Evolutionary conservation across 2,888 invertebrate genomes (phyloP).

Genomic region (Stramonita haemastoma): DNA sequence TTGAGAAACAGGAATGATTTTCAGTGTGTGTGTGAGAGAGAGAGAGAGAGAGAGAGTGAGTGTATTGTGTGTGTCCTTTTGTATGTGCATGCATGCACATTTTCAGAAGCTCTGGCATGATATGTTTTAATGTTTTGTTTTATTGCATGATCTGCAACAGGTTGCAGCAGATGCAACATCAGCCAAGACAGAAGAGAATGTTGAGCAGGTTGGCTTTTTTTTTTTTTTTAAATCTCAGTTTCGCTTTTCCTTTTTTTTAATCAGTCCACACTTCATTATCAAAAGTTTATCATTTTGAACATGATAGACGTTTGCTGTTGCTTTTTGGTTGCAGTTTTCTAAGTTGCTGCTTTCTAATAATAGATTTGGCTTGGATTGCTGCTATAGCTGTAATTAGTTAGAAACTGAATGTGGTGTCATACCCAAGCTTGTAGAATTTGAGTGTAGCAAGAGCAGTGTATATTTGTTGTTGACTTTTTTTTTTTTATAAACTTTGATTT

Average conservation of each 20-base stretch:
- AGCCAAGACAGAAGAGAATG: constrained; percentile 50
- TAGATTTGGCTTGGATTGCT: constrained; percentile 15
- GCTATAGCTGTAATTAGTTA: neutral
- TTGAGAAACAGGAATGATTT: too few relatives aligned
- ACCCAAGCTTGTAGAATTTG: too few relatives aligned
- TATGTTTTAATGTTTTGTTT: neutral
- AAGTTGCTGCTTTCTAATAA: constrained; percentile 7
- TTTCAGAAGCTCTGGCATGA: neutral
- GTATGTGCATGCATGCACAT: neutral
- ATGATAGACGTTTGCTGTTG: neutral
- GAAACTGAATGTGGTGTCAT: neutral
- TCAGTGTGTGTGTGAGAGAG: neutral
- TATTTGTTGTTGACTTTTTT: too few relatives aligned
- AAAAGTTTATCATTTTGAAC: neutral
- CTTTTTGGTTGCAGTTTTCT: constrained; percentile 6
- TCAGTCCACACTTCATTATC: neutral
- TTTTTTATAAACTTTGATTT: too few relatives aligned
- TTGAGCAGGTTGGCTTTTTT: constrained; percentile 48
- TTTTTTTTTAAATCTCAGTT: neutral
- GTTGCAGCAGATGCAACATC: constrained; percentile 60
- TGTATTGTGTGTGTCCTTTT: neutral
- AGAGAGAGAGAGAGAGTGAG: neutral
- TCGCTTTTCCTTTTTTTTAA: neutral
- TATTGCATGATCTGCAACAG: constrained; percentile 45
- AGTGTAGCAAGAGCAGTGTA: too few relatives aligned